Conservation (phyloP, 2,888 invertebrate genomes). For the Drosophila niveifrons region DNA sequence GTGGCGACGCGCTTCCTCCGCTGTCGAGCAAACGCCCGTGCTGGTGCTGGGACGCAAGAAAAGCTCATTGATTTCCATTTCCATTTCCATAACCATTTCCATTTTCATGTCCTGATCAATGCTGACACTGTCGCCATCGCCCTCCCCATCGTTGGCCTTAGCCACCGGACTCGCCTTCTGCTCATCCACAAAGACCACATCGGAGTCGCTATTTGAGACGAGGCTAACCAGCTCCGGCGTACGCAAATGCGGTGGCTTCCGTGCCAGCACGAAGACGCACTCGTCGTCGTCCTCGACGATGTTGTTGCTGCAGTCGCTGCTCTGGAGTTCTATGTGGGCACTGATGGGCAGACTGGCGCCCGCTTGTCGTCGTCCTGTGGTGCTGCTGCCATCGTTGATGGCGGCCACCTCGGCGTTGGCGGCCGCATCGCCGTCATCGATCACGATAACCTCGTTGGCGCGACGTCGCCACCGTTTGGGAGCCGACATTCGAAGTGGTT, state of each 20-base stretch:
- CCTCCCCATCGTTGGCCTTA: not conserved
- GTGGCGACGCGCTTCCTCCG: constrained; percentile 57
- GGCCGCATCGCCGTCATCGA: constrained; percentile 74
- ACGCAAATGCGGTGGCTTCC: constrained; percentile 85
- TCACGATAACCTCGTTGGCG: constrained; percentile 74
- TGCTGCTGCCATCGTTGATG: constrained; percentile 54
- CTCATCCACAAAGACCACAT: constrained; percentile 84
- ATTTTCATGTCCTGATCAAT: constrained; percentile 7
- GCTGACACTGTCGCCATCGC: constrained; percentile 2
- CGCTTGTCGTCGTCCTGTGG: constrained; percentile 54
- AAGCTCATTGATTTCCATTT: constrained; percentile 49
- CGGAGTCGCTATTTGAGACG: constrained; percentile 84
- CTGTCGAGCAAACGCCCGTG: constrained; percentile 74
- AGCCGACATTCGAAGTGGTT: constrained; percentile 68
- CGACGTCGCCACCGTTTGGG: constrained; percentile 82
- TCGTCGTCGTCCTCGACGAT: constrained; percentile 82
- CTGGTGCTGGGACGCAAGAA: constrained; percentile 83
- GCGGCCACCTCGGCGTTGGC: constrained; percentile 77
- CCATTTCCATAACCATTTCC: not conserved
- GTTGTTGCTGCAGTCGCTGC: constrained; percentile 67
- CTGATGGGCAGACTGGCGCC: constrained; percentile 70
- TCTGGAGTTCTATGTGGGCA: constrained; percentile 81
- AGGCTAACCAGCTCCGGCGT: constrained; percentile 85
- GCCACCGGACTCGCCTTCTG: constrained; percentile 29
- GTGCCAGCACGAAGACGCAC: constrained; percentile 84